These are phyloP conservation scores for Ommatoiulus sabulosus DNA, from an alignment of 2,888 invertebrate genomes.

Conservation along the genomic window DNA sequence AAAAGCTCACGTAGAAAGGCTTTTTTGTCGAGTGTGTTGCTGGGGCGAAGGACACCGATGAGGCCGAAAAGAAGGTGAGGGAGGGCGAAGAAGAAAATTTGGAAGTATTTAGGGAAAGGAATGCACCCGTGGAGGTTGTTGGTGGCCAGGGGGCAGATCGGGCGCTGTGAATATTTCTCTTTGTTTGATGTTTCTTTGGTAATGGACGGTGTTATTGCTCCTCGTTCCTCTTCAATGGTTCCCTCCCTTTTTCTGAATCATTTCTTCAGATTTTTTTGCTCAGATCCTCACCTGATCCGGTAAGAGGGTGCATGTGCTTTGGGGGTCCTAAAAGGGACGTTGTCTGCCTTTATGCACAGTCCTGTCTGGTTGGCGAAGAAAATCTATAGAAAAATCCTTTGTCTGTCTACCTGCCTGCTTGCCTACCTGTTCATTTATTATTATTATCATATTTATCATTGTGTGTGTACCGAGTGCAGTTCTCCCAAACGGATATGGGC, in stretches of 20 bases:
- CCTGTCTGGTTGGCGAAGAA: background rate
- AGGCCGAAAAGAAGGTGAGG: background rate
- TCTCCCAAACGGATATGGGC: conserved; percentile 4
- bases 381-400: conserved; percentile 6
- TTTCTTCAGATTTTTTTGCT: background rate
- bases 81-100: background rate
- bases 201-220: conserved; percentile 34
- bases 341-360: background rate
- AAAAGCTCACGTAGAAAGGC: background rate
- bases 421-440: conserved; percentile 18
- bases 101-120: conserved; percentile 34
- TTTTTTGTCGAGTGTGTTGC: background rate
- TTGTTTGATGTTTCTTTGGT: conserved; percentile 34
- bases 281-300: conserved; percentile 2
- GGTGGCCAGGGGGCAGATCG: conserved; percentile 34
- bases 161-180: background rate
- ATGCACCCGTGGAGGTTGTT: conserved; percentile 15
- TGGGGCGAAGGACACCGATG: background rate
- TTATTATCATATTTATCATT: conserved; percentile 34
- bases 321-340: background rate
- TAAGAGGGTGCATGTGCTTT: background rate
- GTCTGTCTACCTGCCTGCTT: background rate
- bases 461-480: background rate
- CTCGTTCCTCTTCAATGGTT: conserved; percentile 34
- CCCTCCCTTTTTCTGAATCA: conserved; percentile 34